A percentile compares a stretch with the other conserved stretches of the same genome.
phyloP scores from a whole-genome alignment of 1,140 invertebrate species.

The Saccostrea echinata region DNA sequence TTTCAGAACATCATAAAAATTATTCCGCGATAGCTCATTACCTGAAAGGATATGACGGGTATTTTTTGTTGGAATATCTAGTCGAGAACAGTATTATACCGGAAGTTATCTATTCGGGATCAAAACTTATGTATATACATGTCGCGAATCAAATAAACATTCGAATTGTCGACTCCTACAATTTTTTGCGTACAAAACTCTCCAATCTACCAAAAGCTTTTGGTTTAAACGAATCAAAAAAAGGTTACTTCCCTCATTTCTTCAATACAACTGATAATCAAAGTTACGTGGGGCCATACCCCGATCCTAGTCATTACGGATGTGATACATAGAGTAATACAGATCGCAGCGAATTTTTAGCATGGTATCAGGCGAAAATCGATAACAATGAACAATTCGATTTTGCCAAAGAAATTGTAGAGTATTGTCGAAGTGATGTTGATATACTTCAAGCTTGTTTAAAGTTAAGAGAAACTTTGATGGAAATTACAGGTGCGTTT shows the following conservation, averaged over 20 bases:
- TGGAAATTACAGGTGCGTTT: constrained; percentile 38
- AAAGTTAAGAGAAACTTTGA: constrained; percentile 49
- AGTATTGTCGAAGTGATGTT: constrained; percentile 58
- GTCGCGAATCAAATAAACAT: constrained; percentile 10
- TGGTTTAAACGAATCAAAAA: constrained; percentile 39
- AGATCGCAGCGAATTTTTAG: neutral
- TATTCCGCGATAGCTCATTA: constrained; percentile 3
- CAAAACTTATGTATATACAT: constrained; percentile 47
- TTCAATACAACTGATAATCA: constrained; percentile 3
- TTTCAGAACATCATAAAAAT: constrained; percentile 34
- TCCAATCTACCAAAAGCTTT: constrained; percentile 47
- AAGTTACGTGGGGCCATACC: constrained; percentile 32
- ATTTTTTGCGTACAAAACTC: constrained; percentile 36
- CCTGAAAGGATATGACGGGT: constrained; percentile 39
- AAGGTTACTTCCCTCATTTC: constrained; percentile 50
- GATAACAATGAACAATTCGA: constrained; percentile 50
- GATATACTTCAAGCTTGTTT: constrained; percentile 58
- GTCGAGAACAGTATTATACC: constrained; percentile 18
- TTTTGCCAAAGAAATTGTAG: constrained; percentile 53
- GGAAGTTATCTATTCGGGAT: constrained; percentile 39
- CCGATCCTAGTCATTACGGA: constrained; percentile 20
- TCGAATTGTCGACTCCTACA: constrained; percentile 35
- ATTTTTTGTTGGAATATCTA: constrained; percentile 39
- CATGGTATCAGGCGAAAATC: constrained; percentile 49
- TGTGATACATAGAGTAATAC: constrained; percentile 39